Conservation (phyloP, 2,113 vertebrate species). For the Platanista minor region DNA sequence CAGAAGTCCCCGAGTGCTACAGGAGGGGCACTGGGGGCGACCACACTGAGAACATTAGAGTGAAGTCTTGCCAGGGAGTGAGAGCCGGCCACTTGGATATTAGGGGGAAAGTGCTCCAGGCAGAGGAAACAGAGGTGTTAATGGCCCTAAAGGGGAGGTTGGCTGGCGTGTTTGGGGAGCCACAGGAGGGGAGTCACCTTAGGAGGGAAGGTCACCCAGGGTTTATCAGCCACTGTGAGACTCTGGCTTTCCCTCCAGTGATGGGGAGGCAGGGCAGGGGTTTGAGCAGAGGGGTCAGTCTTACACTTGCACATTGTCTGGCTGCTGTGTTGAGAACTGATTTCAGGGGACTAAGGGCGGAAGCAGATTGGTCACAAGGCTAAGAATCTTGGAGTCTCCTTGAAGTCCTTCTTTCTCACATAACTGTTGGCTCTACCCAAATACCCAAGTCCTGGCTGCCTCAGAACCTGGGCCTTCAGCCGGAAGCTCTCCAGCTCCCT, state of each 20-base stretch:
- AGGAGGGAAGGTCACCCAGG: not conserved
- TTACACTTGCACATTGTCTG: not conserved
- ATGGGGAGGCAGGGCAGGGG: not conserved
- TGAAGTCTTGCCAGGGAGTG: not conserved
- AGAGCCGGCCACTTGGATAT: not conserved
- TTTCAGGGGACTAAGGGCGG: not conserved
- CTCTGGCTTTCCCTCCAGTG: not conserved
- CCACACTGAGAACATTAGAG: not conserved
- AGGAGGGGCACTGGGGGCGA: accelerated
- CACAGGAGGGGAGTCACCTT: not conserved
- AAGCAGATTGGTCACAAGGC: not conserved
- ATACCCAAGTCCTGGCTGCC: not conserved
- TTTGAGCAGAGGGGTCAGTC: not conserved
- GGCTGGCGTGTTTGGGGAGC: not conserved
- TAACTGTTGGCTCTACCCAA: not conserved
- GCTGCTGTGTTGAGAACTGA: not conserved
- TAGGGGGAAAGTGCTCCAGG: too few relatives aligned
- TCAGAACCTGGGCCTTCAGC: not conserved
- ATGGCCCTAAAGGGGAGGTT: not conserved
- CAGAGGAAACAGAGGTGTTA: not conserved
- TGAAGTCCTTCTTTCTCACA: not conserved
- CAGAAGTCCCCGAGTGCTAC: not conserved
- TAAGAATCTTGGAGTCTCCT: not conserved
- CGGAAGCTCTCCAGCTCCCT: not conserved
- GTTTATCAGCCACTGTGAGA: not conserved